Percentiles rank a stretch among this genome's conserved stretches.
These are phyloP conservation scores for Cyanoramphus novaezelandiae DNA, from an alignment of 2,113 vertebrate species.

Conservation along the genomic window DNA sequence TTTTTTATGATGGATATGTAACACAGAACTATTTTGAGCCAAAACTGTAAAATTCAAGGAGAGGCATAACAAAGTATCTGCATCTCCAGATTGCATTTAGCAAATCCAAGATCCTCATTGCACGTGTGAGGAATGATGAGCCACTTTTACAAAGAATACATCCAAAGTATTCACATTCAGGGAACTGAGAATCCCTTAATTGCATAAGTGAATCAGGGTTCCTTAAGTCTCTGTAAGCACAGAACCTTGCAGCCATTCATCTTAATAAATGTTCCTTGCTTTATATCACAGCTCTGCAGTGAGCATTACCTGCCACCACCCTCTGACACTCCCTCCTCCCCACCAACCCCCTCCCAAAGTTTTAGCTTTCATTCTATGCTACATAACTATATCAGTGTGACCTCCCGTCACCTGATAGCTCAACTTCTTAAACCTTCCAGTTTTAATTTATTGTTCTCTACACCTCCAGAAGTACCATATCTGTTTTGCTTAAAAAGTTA, in stretches of 20 bases:
- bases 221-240: background rate
- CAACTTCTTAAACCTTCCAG: background rate
- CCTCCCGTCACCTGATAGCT: background rate
- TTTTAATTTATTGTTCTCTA: background rate
- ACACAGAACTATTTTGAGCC: background rate
- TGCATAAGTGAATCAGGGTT: background rate
- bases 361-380: background rate
- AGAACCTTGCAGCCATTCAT: background rate
- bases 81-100: background rate
- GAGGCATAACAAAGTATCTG: background rate
- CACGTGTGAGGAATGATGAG: background rate
- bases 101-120: background rate
- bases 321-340: background rate
- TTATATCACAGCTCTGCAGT: background rate
- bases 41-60: background rate
- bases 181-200: background rate
- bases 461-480: background rate
- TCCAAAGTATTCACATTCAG: background rate
- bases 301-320: background rate
- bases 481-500: background rate
- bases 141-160: background rate
- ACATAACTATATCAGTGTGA: background rate
- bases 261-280: background rate
- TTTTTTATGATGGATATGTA: background rate
- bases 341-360: background rate